These are phyloP conservation scores for Scrobipalpa costella DNA, from an alignment of 2,888 invertebrate species.

Conservation along the genomic window DNA sequence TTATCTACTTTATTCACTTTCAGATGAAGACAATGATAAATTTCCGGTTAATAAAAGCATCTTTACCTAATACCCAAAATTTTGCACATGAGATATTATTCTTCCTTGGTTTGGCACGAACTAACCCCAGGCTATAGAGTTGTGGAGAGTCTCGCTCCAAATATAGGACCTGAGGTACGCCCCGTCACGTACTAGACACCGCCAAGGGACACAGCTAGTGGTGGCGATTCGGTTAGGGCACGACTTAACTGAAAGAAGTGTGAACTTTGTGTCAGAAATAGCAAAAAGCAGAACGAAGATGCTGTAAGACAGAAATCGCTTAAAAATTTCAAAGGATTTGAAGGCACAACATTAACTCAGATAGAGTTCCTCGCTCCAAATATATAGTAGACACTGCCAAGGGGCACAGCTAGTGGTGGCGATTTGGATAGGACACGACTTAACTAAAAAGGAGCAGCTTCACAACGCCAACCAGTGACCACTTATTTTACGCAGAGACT, in stretches of 20 bases:
- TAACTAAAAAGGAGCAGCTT: too few species aligned
- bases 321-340: too few species aligned
- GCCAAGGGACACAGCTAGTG: conserved; percentile 19
- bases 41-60: background rate
- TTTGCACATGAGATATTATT: background rate
- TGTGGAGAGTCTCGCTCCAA: conserved; percentile 41
- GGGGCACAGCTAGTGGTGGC: conserved; percentile 13
- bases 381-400: conserved; percentile 39
- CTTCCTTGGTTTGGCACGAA: conserved; percentile 44
- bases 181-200: conserved; percentile 46
- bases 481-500: too few species aligned
- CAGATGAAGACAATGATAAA: too few species aligned
- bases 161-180: conserved; percentile 48
- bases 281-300: too few species aligned
- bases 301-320: too few species aligned
- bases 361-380: conserved; percentile 44
- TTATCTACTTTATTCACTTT: too few species aligned
- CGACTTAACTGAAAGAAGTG: too few species aligned
- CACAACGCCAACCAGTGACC: too few species aligned
- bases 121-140: conserved; percentile 43
- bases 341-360: too few species aligned
- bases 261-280: too few species aligned
- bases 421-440: too few species aligned
- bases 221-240: background rate
- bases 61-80: background rate